A percentile compares a stretch with the other conserved stretches of the same genome.
These are phyloP conservation scores for Ephialtes manifestator DNA, from an alignment of 2,888 invertebrate genomes.

Conservation along the genomic window DNA sequence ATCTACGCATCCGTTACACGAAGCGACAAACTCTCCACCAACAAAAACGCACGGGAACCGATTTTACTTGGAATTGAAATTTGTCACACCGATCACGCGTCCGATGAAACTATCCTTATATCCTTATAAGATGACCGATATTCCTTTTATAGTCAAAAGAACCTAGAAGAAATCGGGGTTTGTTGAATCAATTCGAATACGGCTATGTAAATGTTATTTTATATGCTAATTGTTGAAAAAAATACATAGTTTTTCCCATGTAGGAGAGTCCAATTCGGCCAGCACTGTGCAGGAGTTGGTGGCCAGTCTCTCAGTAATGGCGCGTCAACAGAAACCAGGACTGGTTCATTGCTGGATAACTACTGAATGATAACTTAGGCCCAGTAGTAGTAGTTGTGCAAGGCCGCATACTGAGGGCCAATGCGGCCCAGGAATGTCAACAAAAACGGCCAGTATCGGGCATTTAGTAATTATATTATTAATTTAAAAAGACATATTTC, in stretches of 20 bases:
- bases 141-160: background rate
- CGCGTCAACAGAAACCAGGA: too few relatives aligned
- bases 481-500: too few relatives aligned
- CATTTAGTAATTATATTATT: too few relatives aligned
- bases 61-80: slow-evolving; percentile 47
- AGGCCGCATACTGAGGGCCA: too few relatives aligned
- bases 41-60: background rate
- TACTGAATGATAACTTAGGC: too few relatives aligned
- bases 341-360: too few relatives aligned
- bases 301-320: too few relatives aligned
- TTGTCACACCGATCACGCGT: slow-evolving; percentile 44
- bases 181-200: background rate
- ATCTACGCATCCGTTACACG: background rate
- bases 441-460: too few relatives aligned
- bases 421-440: too few relatives aligned
- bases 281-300: too few relatives aligned
- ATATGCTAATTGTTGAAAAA: background rate
- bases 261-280: too few relatives aligned
- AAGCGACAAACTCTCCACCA: slow-evolving; percentile 9
- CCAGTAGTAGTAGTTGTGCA: too few relatives aligned
- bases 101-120: slow-evolving; percentile 6
- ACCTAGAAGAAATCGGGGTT: background rate
- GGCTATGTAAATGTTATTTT: background rate
- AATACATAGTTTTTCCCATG: background rate
- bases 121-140: background rate